These are phyloP conservation scores for Chironex yamaguchii DNA, from an alignment of 30 jellyfish, hydroid and myxozoan genomes.

Conservation along the genomic window DNA sequence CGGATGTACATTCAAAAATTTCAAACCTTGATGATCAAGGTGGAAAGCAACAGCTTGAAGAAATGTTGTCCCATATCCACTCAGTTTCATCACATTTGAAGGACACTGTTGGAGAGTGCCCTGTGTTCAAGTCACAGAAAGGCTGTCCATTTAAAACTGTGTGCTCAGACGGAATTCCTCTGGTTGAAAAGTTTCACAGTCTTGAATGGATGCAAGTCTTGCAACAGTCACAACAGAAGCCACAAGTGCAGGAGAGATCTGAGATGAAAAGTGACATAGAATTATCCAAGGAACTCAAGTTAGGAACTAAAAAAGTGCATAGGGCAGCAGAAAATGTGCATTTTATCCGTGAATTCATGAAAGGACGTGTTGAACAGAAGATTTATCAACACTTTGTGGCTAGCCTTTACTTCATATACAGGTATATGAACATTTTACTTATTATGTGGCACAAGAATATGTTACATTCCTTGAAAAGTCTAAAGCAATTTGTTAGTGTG, in stretches of 20 bases:
- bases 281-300: conserved; percentile 56
- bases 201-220: background rate
- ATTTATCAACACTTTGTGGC: conserved; percentile 70
- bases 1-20: conserved; percentile 68
- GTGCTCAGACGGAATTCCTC: conserved; percentile 74
- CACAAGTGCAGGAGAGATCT: background rate
- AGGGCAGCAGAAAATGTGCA: conserved; percentile 69
- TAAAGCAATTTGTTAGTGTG: too few species aligned
- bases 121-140: conserved; percentile 57
- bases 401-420: conserved; percentile 57
- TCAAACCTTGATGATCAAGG: conserved; percentile 46
- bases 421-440: too few species aligned
- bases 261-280: background rate
- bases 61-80: conserved; percentile 61
- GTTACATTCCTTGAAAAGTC: too few species aligned
- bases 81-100: conserved; percentile 65
- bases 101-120: conserved; percentile 79
- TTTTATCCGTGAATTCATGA: conserved; percentile 61
- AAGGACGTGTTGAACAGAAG: conserved; percentile 74
- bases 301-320: conserved; percentile 63
- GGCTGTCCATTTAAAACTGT: conserved; percentile 79
- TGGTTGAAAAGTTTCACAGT: conserved; percentile 50
- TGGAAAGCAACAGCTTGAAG: conserved; percentile 55
- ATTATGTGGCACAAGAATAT: too few species aligned
- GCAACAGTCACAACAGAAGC: background rate